Conservation (phyloP, 2,797 vertebrate species). For the Myiotriccus ornatus region DNA sequence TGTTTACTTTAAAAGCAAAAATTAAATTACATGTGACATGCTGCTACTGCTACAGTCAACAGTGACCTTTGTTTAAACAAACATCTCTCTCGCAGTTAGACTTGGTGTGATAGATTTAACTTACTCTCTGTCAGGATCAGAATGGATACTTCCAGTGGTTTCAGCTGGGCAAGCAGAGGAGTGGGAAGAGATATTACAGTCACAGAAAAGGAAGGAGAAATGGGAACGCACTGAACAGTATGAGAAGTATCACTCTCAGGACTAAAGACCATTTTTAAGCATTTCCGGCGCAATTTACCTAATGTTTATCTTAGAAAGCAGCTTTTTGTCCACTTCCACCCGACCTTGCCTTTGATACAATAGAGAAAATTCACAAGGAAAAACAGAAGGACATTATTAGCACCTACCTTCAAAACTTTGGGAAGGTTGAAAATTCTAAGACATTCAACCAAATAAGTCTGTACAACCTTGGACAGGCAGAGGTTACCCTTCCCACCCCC, state of each 20-base stretch:
- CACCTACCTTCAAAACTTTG: neutral
- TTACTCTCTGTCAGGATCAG: neutral
- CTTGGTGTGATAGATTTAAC: neutral
- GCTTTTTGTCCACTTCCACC: neutral
- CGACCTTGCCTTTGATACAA: neutral
- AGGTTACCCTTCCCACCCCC: neutral
- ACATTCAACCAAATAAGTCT: neutral
- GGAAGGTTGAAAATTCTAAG: neutral
- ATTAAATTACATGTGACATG: neutral
- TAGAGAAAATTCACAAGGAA: neutral
- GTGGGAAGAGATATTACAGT: neutral
- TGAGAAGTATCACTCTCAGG: neutral
- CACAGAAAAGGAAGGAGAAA: neutral
- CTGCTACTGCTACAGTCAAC: neutral
- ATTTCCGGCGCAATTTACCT: neutral
- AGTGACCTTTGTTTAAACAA: neutral
- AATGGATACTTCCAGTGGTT: neutral
- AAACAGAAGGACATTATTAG: neutral
- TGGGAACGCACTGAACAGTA: neutral
- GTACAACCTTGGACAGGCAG: neutral
- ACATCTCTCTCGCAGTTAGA: neutral
- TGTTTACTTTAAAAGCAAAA: neutral
- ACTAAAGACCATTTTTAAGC: neutral
- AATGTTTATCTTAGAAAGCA: neutral
- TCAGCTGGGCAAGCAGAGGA: neutral